phyloP scores from a whole-genome alignment of 2,888 invertebrate genomes.

The Limnephilus lunatus region DNA sequence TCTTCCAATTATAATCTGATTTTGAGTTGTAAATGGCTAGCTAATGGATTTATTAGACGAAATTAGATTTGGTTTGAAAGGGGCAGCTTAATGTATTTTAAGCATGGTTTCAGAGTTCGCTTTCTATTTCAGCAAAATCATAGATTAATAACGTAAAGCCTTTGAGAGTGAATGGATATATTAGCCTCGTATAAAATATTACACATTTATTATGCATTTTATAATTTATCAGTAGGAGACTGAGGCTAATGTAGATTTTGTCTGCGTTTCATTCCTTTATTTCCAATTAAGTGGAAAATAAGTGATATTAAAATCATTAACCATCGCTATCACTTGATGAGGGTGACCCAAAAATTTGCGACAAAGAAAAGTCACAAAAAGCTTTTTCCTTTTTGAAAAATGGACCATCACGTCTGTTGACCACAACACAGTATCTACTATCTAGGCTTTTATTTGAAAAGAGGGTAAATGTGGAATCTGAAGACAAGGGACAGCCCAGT shows the following conservation, averaged over 20 bases:
- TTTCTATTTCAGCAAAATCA: background rate
- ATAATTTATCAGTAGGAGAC: background rate
- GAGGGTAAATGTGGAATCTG: background rate
- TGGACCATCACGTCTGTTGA: background rate
- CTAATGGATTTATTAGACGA: background rate
- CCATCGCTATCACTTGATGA: background rate
- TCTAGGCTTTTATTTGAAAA: background rate
- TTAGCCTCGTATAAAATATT: background rate
- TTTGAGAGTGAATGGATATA: background rate
- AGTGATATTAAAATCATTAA: background rate
- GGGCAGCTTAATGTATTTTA: background rate
- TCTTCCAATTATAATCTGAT: background rate
- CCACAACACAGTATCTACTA: background rate
- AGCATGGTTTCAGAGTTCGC: background rate
- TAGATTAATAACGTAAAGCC: background rate
- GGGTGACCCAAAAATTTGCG: background rate
- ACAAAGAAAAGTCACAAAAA: background rate
- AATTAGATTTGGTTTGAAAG: background rate
- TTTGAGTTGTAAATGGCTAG: background rate
- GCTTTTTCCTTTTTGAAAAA: background rate
- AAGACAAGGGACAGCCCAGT: constrained; percentile 5
- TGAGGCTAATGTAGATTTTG: background rate
- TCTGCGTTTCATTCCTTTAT: background rate
- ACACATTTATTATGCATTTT: background rate
- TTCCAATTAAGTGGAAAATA: background rate